Percentiles rank a stretch among this genome's conserved stretches.
phyloP scores from a whole-genome alignment of 2,888 invertebrate species.

The Anticlea derivata region DNA sequence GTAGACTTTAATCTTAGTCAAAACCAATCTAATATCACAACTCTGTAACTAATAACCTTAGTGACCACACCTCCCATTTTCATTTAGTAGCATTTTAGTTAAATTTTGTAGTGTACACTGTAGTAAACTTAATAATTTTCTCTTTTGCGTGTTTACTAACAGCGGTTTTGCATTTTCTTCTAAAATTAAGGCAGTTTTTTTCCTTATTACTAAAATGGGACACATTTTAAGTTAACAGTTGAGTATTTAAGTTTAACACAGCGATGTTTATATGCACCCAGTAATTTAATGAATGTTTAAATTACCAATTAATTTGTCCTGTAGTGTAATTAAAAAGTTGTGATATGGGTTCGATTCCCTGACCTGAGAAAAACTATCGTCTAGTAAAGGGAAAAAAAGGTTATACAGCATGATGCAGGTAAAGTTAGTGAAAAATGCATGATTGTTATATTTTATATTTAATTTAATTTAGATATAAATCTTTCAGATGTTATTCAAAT shows the following conservation, averaged over 20 bases:
- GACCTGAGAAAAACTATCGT: background rate
- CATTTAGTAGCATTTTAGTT: constrained; percentile 36
- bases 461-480: background rate
- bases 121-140: constrained; percentile 30
- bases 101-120: constrained; percentile 29
- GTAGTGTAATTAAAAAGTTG: constrained; percentile 10
- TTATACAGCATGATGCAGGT: too few relatives aligned
- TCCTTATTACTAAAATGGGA: background rate
- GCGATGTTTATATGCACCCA: constrained; percentile 28
- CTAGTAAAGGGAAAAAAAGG: too few relatives aligned
- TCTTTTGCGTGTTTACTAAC: constrained; percentile 28
- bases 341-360: constrained; percentile 13
- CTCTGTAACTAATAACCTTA: constrained; percentile 30
- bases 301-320: constrained; percentile 20
- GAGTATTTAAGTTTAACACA: constrained; percentile 24
- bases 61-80: constrained; percentile 34
- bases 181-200: background rate
- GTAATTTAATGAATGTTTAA: constrained; percentile 5
- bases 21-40: constrained; percentile 10
- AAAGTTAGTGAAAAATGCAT: constrained; percentile 11
- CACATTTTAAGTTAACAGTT: constrained; percentile 19
- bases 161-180: constrained; percentile 23
- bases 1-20: constrained; percentile 7
- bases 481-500: too few relatives aligned
- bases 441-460: constrained; percentile 11